A percentile compares a stretch with the other conserved stretches of the same genome.
Evolutionary conservation across 2,113 vertebrate genomes (phyloP).

Genomic region (Calypte anna): DNA sequence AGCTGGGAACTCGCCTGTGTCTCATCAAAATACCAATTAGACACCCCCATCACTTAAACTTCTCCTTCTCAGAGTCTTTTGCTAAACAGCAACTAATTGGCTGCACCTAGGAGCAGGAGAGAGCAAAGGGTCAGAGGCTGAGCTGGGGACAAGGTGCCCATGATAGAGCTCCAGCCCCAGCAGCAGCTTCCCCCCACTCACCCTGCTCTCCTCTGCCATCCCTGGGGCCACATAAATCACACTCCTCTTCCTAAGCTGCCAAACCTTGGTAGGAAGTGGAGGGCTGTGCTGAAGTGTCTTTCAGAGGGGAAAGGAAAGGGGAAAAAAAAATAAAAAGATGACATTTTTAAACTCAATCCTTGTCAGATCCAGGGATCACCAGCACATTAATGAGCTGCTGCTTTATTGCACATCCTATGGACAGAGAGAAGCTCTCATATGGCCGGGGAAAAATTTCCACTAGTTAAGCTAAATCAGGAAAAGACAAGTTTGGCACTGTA

Average conservation of each 20-base stretch:
- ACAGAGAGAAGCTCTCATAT: slow-evolving; percentile 4
- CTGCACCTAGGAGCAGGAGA: fast-evolving
- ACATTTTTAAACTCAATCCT: slow-evolving; percentile 36
- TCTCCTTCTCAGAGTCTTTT: background rate
- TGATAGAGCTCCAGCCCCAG: fast-evolving
- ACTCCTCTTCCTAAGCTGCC: background rate
- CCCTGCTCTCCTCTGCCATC: background rate
- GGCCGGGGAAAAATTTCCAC: slow-evolving; percentile 54
- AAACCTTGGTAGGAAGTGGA: background rate
- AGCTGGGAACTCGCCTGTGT: background rate
- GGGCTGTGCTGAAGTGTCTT: background rate
- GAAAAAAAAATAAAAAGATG: background rate
- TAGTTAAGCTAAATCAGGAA: slow-evolving; percentile 68
- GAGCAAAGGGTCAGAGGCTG: background rate
- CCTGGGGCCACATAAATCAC: background rate
- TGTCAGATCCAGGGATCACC: slow-evolving; percentile 44
- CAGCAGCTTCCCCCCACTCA: background rate
- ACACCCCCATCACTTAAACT: background rate
- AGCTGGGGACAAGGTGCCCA: background rate
- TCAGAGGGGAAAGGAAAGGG: background rate
- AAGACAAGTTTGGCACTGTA: slow-evolving; percentile 48
- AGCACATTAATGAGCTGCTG: slow-evolving; percentile 45
- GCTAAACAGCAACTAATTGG: fast-evolving
- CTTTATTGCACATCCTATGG: background rate
- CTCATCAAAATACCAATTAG: slow-evolving; percentile 22